Percentiles rank a stretch among this genome's conserved stretches.
phyloP scores from a whole-genome alignment of 2,797 vertebrate genomes.

The Alectoris magna region DNA sequence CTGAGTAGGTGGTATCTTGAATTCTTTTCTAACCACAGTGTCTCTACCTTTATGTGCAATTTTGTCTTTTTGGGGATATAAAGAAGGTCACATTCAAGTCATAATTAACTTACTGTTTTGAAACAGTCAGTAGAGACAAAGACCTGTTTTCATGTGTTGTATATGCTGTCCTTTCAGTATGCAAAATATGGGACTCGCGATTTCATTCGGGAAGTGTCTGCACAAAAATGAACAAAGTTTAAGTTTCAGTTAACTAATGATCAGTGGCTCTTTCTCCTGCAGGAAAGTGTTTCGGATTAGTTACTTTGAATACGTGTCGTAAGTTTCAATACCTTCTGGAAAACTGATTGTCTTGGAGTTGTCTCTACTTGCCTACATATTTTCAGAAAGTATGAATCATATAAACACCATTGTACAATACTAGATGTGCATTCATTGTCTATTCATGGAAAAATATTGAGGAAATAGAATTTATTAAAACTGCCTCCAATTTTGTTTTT shows the following conservation, averaged over 20 bases:
- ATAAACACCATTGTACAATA: slow-evolving; percentile 1
- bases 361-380: slow-evolving; percentile 58
- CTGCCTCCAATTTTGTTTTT: slow-evolving; percentile 9
- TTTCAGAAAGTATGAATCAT: slow-evolving; percentile 57
- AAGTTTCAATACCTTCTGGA: slow-evolving; percentile 54
- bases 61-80: background rate
- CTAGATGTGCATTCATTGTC: slow-evolving; percentile 18
- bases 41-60: background rate
- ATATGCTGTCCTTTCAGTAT: background rate
- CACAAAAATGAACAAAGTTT: background rate
- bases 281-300: slow-evolving; percentile 8
- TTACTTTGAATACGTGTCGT: slow-evolving; percentile 25
- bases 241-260: slow-evolving; percentile 1
- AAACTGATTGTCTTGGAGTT: slow-evolving; percentile 32
- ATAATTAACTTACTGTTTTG: background rate
- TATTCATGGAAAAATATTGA: slow-evolving; percentile 52
- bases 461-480: slow-evolving; percentile 44
- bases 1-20: background rate
- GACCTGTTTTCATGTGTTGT: background rate
- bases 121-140: background rate
- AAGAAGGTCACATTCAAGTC: background rate
- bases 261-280: background rate
- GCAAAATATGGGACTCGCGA: background rate
- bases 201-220: background rate
- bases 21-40: background rate